A percentile compares a stretch with the other conserved stretches of the same genome.
phyloP scores from a whole-genome alignment of 2,888 invertebrate species.

The Eulithis testata region DNA sequence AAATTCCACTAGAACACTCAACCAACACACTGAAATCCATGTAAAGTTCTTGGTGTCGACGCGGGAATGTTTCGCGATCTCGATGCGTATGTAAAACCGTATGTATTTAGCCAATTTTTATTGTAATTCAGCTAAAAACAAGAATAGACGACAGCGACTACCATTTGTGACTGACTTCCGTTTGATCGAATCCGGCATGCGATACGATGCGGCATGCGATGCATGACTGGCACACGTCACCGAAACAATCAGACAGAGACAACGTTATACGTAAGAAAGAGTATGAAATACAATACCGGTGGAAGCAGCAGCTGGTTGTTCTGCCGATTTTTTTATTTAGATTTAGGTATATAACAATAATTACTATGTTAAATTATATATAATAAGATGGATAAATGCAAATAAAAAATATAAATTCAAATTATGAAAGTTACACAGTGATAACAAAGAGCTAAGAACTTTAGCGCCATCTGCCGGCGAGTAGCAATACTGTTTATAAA shows the following conservation, averaged over 20 bases:
- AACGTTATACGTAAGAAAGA: conserved; percentile 50
- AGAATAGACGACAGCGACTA: conserved; percentile 61
- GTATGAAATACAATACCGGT: conserved; percentile 31
- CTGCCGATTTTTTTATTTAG: too few relatives aligned
- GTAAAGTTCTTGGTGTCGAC: conserved; percentile 42
- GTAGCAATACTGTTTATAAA: conserved; percentile 37
- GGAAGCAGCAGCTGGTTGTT: not conserved
- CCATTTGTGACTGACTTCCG: conserved; percentile 79
- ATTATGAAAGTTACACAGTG: too few relatives aligned
- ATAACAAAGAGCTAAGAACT: too few relatives aligned
- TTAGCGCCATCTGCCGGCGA: conserved; percentile 42
- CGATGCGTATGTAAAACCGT: conserved; percentile 42
- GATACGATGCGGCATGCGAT: conserved; percentile 28
- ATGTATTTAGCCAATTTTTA: conserved; percentile 54
- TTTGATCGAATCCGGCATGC: conserved; percentile 55
- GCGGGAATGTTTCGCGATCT: conserved; percentile 40
- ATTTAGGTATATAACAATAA: too few relatives aligned
- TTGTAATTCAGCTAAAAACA: conserved; percentile 60
- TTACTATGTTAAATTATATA: too few relatives aligned
- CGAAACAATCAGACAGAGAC: conserved; percentile 62
- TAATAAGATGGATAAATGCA: too few relatives aligned
- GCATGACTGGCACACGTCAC: conserved; percentile 70
- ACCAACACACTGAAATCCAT: conserved; percentile 53
- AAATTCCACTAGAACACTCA: conserved; percentile 40
- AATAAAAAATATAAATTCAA: too few relatives aligned